A percentile compares a stretch with the other conserved stretches of the same genome.
Conservation (phyloP, 2,888 invertebrate genomes). For the Chalcosyrphus nemorum region DNA sequence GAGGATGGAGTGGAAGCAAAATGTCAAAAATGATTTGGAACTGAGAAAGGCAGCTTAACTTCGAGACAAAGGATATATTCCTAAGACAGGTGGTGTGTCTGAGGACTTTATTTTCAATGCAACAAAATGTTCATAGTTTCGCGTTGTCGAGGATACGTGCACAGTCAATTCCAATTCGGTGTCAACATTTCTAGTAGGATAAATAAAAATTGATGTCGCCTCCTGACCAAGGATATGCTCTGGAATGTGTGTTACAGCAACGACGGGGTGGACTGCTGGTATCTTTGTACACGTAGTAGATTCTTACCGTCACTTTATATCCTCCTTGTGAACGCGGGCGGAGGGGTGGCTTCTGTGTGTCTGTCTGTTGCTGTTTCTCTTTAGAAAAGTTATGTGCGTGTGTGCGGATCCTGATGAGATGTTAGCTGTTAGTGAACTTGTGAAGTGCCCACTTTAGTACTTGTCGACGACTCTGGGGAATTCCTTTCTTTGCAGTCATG, state of each 20-base stretch:
- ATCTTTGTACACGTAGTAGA: background rate
- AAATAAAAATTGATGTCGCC: slow-evolving; percentile 50
- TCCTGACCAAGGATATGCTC: slow-evolving; percentile 35
- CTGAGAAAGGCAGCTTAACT: background rate
- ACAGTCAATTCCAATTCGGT: slow-evolving; percentile 32
- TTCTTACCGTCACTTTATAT: background rate
- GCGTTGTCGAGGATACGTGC: slow-evolving; percentile 18
- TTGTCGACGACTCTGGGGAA: slow-evolving; percentile 70
- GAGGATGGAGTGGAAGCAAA: background rate
- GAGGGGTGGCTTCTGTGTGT: background rate
- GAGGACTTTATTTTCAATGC: background rate
- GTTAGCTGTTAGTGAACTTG: slow-evolving; percentile 70
- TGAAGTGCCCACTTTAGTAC: slow-evolving; percentile 71
- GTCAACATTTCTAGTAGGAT: slow-evolving; percentile 29
- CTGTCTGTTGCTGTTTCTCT: slow-evolving; percentile 15
- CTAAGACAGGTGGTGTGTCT: background rate
- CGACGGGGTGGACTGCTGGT: background rate
- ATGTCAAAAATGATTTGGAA: slow-evolving; percentile 15
- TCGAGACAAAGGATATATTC: background rate
- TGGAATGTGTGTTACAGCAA: slow-evolving; percentile 16
- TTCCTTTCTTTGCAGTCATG: slow-evolving; percentile 64
- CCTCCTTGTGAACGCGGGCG: background rate
- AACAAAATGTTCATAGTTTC: slow-evolving; percentile 10
- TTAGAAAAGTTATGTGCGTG: slow-evolving; percentile 17
- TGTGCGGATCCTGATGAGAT: slow-evolving; percentile 49